A percentile compares a stretch with the other conserved stretches of the same genome.
phyloP scores from a whole-genome alignment of 2,113 vertebrate species.

The Bubo blakistoni region DNA sequence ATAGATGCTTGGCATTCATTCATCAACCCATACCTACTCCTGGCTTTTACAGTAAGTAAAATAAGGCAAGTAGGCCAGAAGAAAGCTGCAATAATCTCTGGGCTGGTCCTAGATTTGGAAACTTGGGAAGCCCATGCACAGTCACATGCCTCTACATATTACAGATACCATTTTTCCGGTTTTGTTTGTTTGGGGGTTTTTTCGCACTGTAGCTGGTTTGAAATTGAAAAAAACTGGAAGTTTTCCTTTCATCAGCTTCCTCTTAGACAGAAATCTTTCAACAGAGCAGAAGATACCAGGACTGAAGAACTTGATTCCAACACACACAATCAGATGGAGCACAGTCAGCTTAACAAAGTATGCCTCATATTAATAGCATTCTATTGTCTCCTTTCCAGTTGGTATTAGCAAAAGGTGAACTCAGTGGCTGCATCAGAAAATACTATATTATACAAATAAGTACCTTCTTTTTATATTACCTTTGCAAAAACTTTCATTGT shows the following conservation, averaged over 20 bases:
- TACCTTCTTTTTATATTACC: slow-evolving; percentile 70
- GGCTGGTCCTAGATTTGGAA: not conserved
- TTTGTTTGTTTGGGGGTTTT: not conserved
- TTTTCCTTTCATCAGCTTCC: not conserved
- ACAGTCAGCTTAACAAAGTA: not conserved
- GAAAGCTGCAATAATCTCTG: not conserved
- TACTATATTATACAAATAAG: not conserved
- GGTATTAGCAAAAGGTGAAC: not conserved
- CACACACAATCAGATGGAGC: not conserved
- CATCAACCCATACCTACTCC: not conserved
- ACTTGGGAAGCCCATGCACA: not conserved
- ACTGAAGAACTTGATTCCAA: not conserved
- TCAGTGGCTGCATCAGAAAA: not conserved
- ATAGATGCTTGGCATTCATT: not conserved
- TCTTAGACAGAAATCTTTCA: not conserved
- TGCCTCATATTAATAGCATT: not conserved
- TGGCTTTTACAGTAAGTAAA: not conserved
- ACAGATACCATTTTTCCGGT: not conserved
- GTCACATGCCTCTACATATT: not conserved
- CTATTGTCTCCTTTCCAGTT: not conserved
- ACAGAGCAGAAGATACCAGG: not conserved
- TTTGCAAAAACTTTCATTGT: slow-evolving; percentile 99
- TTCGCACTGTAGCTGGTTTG: not conserved
- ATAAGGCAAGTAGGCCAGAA: not conserved
- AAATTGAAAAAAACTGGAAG: not conserved